Evolutionary conservation across 2,888 invertebrate species (phyloP).

Genomic region (Ormyrus thymus): DNA sequence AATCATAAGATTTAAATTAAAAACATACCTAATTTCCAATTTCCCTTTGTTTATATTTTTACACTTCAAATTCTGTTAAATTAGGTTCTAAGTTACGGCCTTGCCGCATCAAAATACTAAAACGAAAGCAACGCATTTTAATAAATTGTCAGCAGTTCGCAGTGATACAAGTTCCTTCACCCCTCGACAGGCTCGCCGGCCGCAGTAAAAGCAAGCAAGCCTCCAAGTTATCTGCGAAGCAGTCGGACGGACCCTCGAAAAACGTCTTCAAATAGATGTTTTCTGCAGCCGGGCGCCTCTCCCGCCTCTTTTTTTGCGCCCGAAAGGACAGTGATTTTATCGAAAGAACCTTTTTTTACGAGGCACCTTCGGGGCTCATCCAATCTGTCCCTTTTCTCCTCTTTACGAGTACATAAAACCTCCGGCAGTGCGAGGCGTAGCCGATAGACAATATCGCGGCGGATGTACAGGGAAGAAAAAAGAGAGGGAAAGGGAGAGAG

Average conservation of each 20-base stretch:
- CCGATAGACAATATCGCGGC: conserved; percentile 28
- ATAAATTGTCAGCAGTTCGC: conserved; percentile 31
- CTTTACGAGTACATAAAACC: conserved; percentile 43
- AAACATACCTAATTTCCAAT: background rate
- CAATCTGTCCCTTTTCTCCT: conserved; percentile 46
- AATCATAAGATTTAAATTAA: no score
- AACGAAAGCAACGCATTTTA: conserved; percentile 9
- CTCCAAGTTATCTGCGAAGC: conserved; percentile 11
- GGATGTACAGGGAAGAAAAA: background rate
- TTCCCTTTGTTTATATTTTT: background rate
- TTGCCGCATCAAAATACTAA: background rate
- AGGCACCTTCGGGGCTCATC: conserved; percentile 30
- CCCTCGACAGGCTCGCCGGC: background rate
- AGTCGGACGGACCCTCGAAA: background rate
- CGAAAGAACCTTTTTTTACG: conserved; percentile 44
- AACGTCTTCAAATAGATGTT: conserved; percentile 22
- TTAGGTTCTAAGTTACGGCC: background rate
- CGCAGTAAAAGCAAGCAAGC: background rate
- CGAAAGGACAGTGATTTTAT: conserved; percentile 31
- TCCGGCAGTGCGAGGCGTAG: background rate
- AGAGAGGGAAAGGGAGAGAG: background rate
- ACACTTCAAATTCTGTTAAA: background rate
- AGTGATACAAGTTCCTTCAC: background rate
- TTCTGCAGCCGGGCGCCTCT: background rate
- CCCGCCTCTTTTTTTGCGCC: background rate